Evolutionary conservation across 2,888 invertebrate genomes (phyloP), one percentile per base, ranked within the genome.

Genomic region (Norana najaformis): DNA sequence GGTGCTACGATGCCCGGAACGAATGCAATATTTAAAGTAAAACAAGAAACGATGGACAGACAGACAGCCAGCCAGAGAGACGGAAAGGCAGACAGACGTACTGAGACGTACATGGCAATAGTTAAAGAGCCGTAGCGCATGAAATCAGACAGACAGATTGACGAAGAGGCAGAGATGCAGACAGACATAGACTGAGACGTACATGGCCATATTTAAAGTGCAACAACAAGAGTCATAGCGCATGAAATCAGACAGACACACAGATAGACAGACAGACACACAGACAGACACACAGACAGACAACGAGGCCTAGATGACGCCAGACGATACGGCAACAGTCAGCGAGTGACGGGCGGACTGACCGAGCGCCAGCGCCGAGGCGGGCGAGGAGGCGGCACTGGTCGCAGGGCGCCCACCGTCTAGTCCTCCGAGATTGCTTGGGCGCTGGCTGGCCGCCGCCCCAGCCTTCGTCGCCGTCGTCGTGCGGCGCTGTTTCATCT

Each of bases 21-120:
- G 69, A n/a, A 69, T 69, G 69, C 69, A 69, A 69, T 69, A 69
- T 69, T 69, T 69, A 69, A 69, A 69, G 69, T 69, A n/a, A 69
- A 69, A 69, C 69, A n/a, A 69, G 69, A 69, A n/a, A n/a, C 47
- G 18, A 30, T 13, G 11, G 23, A 53, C 53, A 30, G 5, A 30
- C 3, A 53, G 23, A 53, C 5, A 53, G 20, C 23, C 53, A 23
- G 30, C 23, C 53, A 47, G 18, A 47, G 14, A 47, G 14, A 18
- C 47, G 47, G 3, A 47, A 14, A 47, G 3, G 11, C 47, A 53
- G 23, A 69, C n/a, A n/a, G 1, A 8, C 47, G 23, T 3, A 47
- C 47, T 23, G 23, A 47, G 23, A 47, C 47, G 23, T 4, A 5
- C 1, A 23, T 0, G 23, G 23, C 23, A 47, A 23, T 47, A 47